Conservation (phyloP, 64 coral and sea anemone species). For the Porites lutea region DNA sequence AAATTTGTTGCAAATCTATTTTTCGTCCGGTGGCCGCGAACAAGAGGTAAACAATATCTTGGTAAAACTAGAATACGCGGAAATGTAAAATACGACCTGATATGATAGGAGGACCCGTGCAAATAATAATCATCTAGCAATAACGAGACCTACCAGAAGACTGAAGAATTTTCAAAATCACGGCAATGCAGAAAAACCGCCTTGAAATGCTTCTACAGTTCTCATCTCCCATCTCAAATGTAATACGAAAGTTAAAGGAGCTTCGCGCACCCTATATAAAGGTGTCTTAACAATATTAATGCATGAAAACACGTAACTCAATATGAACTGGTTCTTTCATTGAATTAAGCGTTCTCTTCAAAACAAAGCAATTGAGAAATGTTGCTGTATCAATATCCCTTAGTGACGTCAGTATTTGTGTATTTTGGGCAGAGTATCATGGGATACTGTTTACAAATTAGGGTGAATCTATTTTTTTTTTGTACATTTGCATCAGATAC, state of each 20-base stretch:
- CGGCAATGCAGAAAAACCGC: not conserved
- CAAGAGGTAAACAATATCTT: too few species aligned
- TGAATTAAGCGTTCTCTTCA: not conserved
- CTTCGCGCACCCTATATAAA: not conserved
- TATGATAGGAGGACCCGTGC: too few species aligned
- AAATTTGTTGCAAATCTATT: too few species aligned
- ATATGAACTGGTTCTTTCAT: not conserved
- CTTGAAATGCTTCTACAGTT: not conserved
- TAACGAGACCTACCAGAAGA: not conserved
- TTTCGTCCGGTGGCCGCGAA: too few species aligned
- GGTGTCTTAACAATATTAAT: not conserved
- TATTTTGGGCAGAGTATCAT: too few species aligned
- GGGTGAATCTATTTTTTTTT: too few species aligned
- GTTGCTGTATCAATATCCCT: too few species aligned
- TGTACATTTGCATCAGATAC: too few species aligned
- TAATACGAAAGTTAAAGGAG: not conserved
- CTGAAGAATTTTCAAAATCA: not conserved
- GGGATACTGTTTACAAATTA: too few species aligned
- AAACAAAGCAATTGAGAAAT: not conserved
- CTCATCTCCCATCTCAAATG: not conserved
- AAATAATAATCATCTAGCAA: not conserved
- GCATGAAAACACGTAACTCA: not conserved
- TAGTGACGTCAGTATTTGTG: too few species aligned
- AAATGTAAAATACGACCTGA: too few species aligned
- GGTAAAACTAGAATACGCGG: too few species aligned